Percentiles rank a stretch among this genome's conserved stretches.
Evolutionary conservation across 2,888 invertebrate genomes (phyloP).

Genomic region (Xestia rhomboidea): DNA sequence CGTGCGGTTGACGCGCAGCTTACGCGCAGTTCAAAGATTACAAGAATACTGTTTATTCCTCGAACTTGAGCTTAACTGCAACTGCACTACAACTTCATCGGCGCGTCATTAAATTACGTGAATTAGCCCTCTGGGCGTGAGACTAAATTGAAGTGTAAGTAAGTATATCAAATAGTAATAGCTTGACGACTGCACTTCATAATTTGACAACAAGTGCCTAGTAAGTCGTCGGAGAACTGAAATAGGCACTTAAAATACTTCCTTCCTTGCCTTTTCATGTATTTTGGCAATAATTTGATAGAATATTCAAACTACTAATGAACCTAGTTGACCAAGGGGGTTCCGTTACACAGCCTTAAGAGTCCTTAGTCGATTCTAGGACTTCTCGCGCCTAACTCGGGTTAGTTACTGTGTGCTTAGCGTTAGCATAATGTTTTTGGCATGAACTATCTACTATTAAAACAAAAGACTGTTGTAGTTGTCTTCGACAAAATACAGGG

Average conservation of each 20-base stretch:
- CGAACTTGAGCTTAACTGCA: too few relatives aligned
- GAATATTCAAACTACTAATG: neutral
- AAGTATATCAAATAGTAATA: too few relatives aligned
- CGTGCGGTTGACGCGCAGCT: too few relatives aligned
- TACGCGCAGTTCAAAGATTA: too few relatives aligned
- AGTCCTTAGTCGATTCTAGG: neutral
- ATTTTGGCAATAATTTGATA: neutral
- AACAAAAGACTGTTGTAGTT: neutral
- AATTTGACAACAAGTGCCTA: neutral
- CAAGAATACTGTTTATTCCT: too few relatives aligned
- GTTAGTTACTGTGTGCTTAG: neutral
- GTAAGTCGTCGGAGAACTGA: neutral
- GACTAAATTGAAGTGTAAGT: neutral
- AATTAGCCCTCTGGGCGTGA: too few relatives aligned
- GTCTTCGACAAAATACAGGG: neutral
- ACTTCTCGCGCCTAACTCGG: accelerated
- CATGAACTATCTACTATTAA: neutral
- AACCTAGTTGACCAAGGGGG: neutral
- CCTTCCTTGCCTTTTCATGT: neutral
- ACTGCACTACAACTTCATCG: too few relatives aligned
- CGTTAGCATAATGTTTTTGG: neutral
- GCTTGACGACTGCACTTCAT: neutral
- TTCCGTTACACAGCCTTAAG: neutral
- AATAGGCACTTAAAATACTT: neutral
- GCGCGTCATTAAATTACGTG: too few relatives aligned